Percentiles rank a stretch among this genome's conserved stretches.
Conservation (phyloP, 2,888 invertebrate species). For the Lepidochitona cinerea region DNA sequence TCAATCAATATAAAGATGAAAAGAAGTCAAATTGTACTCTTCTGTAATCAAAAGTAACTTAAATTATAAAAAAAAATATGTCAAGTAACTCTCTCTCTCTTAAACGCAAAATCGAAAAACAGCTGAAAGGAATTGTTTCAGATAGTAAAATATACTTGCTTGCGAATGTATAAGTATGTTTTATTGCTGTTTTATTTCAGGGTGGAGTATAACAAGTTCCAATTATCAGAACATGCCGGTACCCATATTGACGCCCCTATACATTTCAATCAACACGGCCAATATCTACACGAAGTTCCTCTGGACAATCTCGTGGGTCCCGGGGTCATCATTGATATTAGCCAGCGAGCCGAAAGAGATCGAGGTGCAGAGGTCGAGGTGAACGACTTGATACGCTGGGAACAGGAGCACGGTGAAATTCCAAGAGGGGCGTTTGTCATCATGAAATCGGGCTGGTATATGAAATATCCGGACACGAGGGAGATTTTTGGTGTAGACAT, state of each 20-base stretch:
- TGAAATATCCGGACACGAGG: not conserved
- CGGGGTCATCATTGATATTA: not conserved
- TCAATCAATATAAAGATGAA: too few species aligned
- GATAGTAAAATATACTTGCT: too few species aligned
- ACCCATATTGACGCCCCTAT: constrained; percentile 5
- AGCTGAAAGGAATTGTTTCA: too few species aligned
- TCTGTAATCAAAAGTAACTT: too few species aligned
- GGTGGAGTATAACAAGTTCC: not conserved
- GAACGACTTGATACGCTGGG: not conserved
- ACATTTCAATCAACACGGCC: not conserved
- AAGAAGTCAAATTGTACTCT: too few species aligned
- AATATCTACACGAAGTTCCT: not conserved
- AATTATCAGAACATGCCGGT: not conserved
- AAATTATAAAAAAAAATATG: too few species aligned
- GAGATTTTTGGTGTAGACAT: not conserved
- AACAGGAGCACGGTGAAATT: not conserved
- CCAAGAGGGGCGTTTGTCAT: not conserved
- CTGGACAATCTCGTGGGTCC: not conserved
- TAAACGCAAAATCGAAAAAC: too few species aligned
- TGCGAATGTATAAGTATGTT: too few species aligned
- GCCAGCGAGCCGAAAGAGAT: not conserved
- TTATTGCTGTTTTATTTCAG: too few species aligned
- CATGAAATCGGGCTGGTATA: not conserved
- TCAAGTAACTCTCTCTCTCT: too few species aligned
- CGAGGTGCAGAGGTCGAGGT: not conserved